These are phyloP conservation scores for Pycnonotus jocosus DNA, from an alignment of 2,113 vertebrate genomes.

Conservation along the genomic window DNA sequence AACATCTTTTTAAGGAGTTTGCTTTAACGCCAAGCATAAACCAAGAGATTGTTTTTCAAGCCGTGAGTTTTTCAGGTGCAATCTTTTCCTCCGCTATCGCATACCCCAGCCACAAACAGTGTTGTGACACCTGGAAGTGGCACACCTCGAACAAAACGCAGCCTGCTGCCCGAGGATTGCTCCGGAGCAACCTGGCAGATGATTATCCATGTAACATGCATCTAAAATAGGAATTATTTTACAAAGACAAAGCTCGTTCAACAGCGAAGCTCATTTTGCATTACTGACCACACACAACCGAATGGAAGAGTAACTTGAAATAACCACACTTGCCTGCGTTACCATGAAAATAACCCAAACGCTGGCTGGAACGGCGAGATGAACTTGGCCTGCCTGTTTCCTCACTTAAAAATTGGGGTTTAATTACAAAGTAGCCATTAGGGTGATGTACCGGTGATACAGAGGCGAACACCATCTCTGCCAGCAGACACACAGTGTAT, in stretches of 20 bases:
- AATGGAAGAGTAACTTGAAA: neutral
- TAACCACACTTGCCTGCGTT: neutral
- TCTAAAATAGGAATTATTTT: neutral
- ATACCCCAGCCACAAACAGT: neutral
- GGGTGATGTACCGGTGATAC: fast-evolving
- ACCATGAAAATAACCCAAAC: neutral
- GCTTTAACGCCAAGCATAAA: fast-evolving
- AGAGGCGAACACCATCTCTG: fast-evolving
- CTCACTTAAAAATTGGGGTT: neutral
- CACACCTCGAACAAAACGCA: neutral
- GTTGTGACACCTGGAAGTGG: neutral
- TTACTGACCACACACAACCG: neutral
- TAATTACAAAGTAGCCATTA: neutral
- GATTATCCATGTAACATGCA: fast-evolving
- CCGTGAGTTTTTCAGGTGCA: neutral
- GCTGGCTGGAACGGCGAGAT: fast-evolving
- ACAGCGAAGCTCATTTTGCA: neutral
- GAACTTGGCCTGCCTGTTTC: neutral
- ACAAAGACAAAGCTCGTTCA: neutral
- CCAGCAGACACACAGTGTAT: neutral
- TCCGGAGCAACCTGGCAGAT: neutral
- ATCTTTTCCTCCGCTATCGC: neutral
- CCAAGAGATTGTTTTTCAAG: neutral
- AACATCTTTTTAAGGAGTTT: neutral
- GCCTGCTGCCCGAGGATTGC: neutral